Evolutionary conservation across 92 coral and sea anemone genomes (phyloP), one percentile per base, ranked within the genome.

Genomic region (Actinernus sp.): DNA sequence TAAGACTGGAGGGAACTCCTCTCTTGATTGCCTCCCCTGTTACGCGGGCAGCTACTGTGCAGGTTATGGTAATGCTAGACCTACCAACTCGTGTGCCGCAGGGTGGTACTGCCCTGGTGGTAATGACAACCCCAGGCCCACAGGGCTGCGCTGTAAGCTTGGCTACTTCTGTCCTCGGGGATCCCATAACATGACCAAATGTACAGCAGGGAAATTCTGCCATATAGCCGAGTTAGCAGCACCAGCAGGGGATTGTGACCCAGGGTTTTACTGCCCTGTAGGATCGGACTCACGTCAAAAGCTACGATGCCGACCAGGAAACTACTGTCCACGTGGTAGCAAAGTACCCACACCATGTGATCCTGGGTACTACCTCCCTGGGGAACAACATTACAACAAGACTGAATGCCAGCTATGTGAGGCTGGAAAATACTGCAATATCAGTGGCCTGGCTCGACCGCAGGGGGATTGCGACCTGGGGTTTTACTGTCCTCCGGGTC

Each of bases 31-130:
- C 32, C 63, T 74, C 29, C 79, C 90, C 1, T 94, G 98, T 53
- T 74, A 79, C 14, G 61, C 86, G 17, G 97, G 98, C 7, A 37
- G 78, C 7, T 94, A 91, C 63, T 94, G 98, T n/a, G 69, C 82
- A 27, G 83, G 90, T 17, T 79, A 69, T 71, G 97, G 98, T 19
- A 94, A 84, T 65, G 65, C 43, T 10, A 73, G 76, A 30, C 97
- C 98, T 3, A 87, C 98, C 22, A 83, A 87, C 55, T 82, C 90
- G 2, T 94, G 98, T 65, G 85, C 90, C 4, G 64, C 86, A 26
- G 98, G 98, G 19, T 94, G 84, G 76, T 94, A 87, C 64, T 94
- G 98, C 49, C 97, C 97, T 19, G 98, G 98, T 41, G 97, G 97
- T 11, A 71, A 92, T 40, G 25, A 70, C 0, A 70, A 34, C 44